These are phyloP conservation scores for Limosa lapponica DNA, from an alignment of 2,797 vertebrate genomes.

Conservation along the genomic window DNA sequence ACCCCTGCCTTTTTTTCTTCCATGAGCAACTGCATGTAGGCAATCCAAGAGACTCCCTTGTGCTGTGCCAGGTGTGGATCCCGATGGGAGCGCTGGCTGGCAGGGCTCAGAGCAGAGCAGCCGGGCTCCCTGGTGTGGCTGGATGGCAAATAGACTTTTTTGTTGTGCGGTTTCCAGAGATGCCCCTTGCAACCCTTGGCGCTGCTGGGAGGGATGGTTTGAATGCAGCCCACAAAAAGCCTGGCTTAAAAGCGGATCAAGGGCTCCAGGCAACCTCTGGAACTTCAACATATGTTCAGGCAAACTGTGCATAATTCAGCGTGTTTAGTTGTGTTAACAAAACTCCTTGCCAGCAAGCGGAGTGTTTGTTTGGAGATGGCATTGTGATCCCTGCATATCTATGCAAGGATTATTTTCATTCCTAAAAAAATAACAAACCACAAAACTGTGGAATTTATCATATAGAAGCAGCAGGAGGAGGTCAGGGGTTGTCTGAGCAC, in stretches of 20 bases:
- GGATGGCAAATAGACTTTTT: neutral
- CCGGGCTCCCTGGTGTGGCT: neutral
- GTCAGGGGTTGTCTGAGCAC: neutral
- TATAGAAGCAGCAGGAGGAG: neutral
- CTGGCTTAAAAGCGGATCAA: neutral
- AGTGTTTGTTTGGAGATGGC: constrained; percentile 36
- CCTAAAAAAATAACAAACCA: neutral
- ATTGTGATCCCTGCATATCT: neutral
- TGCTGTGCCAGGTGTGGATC: accelerated
- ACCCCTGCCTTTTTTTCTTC: accelerated
- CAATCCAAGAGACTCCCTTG: neutral
- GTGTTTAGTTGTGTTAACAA: neutral
- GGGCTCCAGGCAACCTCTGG: neutral
- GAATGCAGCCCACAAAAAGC: accelerated
- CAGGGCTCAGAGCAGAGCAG: neutral
- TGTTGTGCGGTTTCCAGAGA: neutral
- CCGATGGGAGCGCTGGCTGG: accelerated
- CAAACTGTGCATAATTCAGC: neutral
- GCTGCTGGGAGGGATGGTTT: neutral
- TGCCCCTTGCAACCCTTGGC: neutral
- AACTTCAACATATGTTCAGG: neutral
- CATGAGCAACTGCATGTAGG: neutral
- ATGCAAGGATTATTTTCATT: constrained; percentile 10
- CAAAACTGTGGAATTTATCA: neutral
- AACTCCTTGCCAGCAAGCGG: neutral